Percentiles rank a stretch among this genome's conserved stretches.
These are phyloP conservation scores for Heteromyza rotundicornis DNA, from an alignment of 2,888 invertebrate genomes.

Conservation along the genomic window DNA sequence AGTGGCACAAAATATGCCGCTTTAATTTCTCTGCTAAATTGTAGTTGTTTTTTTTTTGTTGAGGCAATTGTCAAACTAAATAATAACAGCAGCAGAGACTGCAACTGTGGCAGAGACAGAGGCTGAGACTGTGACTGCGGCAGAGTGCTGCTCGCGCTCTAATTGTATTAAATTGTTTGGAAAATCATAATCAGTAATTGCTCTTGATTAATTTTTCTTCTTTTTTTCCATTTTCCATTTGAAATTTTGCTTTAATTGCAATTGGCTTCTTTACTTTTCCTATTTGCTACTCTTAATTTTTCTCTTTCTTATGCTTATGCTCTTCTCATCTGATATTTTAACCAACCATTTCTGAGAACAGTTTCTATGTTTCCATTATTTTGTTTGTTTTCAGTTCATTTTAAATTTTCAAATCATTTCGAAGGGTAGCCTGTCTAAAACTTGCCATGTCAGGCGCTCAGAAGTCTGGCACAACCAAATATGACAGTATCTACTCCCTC, in stretches of 20 bases:
- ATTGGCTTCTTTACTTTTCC: no score
- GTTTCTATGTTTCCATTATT: no score
- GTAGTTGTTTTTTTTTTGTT: constrained; percentile 19
- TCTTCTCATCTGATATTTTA: no score
- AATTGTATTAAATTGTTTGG: constrained; percentile 55
- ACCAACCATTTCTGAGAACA: no score
- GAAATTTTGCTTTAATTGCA: constrained; percentile 22
- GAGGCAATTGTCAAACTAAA: constrained; percentile 28
- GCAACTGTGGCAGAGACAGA: constrained; percentile 33
- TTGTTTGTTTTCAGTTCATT: no score
- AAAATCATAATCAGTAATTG: constrained; percentile 55
- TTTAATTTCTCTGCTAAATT: constrained; percentile 43
- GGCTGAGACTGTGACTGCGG: constrained; percentile 35
- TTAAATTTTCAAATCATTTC: no score
- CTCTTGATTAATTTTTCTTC: constrained; percentile 43
- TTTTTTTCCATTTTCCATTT: constrained; percentile 24
- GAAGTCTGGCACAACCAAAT: no score
- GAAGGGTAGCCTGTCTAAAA: no score
- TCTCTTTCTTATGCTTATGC: no score
- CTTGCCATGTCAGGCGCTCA: no score
- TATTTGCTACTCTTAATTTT: no score
- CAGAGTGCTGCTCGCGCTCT: constrained; percentile 5
- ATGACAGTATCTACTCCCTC: no score
- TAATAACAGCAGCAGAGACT: constrained; percentile 34
- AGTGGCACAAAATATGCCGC: constrained; percentile 56